Evolutionary conservation across 2,797 vertebrate genomes (phyloP).

Genomic region (Octomys mimax): DNA sequence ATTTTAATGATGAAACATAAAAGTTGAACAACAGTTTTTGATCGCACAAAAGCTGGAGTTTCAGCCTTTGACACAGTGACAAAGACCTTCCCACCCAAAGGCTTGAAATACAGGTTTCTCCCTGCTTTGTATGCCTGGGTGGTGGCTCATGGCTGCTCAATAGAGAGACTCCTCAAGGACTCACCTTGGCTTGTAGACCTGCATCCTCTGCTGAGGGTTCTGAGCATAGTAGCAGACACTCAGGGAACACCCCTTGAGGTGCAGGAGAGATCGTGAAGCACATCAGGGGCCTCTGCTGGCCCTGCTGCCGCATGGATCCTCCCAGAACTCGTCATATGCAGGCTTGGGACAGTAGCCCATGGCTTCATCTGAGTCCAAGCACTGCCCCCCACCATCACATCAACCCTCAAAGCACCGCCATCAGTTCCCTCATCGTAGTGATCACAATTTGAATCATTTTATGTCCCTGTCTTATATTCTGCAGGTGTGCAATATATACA

Average conservation of each 20-base stretch:
- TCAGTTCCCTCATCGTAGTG: not conserved
- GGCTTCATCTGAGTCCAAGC: accelerated
- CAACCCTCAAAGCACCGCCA: accelerated
- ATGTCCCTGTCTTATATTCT: not conserved
- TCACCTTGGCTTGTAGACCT: accelerated
- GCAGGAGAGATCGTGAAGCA: not conserved
- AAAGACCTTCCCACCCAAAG: not conserved
- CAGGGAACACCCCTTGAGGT: not conserved
- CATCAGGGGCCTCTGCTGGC: not conserved
- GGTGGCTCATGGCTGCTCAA: not conserved
- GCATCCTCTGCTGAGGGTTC: accelerated
- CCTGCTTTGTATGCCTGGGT: not conserved
- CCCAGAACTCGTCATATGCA: not conserved
- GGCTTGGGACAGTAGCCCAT: not conserved
- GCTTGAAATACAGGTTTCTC: not conserved
- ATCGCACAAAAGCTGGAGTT: not conserved
- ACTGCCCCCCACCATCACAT: accelerated
- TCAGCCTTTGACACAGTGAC: not conserved
- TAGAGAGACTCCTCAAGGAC: accelerated
- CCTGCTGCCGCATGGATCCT: not conserved
- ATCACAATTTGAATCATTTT: not conserved
- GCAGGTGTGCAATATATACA: accelerated
- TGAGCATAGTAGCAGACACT: not conserved
- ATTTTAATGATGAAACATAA: not conserved
- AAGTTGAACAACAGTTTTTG: not conserved